Conservation (phyloP, 1,140 invertebrate genomes). For the Drosophila lini region DNA sequence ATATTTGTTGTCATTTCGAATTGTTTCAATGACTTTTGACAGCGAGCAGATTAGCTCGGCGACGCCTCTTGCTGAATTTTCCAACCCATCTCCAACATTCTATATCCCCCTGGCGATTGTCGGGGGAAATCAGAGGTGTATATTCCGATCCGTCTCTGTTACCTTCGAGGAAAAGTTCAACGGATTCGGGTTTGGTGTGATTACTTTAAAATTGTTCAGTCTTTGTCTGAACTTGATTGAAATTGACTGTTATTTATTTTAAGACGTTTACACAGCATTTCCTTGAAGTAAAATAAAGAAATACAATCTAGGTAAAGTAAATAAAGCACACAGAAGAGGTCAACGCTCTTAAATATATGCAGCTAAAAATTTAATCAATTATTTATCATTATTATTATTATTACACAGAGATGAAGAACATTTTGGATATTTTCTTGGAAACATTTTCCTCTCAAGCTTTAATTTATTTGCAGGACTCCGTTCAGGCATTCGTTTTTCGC, state of each 20-base stretch:
- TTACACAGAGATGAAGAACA: too few relatives aligned
- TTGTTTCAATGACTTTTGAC: conserved; percentile 80
- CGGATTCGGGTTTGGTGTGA: conserved; percentile 9
- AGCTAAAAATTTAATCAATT: too few relatives aligned
- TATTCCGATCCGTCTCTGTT: conserved; percentile 18
- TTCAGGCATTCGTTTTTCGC: conserved; percentile 8
- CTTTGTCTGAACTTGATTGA: conserved; percentile 9
- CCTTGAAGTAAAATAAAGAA: too few relatives aligned
- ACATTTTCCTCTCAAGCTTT: background rate
- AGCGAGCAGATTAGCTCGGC: conserved; percentile 75
- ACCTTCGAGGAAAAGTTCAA: conserved; percentile 20
- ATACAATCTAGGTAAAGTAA: too few relatives aligned
- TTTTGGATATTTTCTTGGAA: background rate
- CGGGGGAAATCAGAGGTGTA: conserved; percentile 63
- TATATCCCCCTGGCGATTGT: conserved; percentile 18
- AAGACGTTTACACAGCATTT: background rate
- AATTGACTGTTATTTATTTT: background rate
- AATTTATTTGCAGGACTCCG: conserved; percentile 4
- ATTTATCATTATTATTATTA: too few relatives aligned
- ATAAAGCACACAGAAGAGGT: too few relatives aligned
- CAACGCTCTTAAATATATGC: background rate
- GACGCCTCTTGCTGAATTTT: conserved; percentile 52
- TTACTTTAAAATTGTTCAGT: conserved; percentile 24
- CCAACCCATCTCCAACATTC: background rate
- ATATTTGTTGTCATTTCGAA: conserved; percentile 81